phyloP scores from a whole-genome alignment of 2,113 vertebrate genomes.

The Corvus cornix region DNA sequence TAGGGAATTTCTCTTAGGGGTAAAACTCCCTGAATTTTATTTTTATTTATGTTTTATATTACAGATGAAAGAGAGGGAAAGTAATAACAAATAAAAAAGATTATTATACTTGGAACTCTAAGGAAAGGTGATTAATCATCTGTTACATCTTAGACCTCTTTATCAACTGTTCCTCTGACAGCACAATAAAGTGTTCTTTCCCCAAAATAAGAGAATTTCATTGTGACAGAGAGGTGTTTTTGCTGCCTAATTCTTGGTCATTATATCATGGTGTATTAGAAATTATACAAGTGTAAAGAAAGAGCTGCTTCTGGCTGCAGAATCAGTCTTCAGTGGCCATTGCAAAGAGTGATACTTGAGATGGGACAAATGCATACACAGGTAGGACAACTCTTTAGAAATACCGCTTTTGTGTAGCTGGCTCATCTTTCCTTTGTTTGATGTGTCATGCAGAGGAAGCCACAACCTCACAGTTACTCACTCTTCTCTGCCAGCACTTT shows the following conservation, averaged over 20 bases:
- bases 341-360: not conserved
- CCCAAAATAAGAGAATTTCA: not conserved
- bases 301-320: not conserved
- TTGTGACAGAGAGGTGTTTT: not conserved
- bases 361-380: not conserved
- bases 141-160: not conserved
- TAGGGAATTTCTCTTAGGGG: not conserved
- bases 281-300: not conserved
- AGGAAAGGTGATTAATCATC: not conserved
- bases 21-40: not conserved
- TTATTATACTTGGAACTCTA: not conserved
- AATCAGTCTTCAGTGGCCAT: not conserved
- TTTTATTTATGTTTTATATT: not conserved
- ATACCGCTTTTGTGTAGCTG: not conserved
- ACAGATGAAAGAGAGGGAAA: not conserved
- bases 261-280: not conserved
- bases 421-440: not conserved
- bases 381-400: not conserved
- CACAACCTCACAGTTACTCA: not conserved
- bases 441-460: not conserved
- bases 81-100: not conserved
- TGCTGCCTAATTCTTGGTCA: not conserved
- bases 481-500: not conserved
- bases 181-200: not conserved
- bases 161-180: not conserved